Evolutionary conservation across 2,797 vertebrate genomes (phyloP).

Genomic region (Enteromius afrohamiltoni): DNA sequence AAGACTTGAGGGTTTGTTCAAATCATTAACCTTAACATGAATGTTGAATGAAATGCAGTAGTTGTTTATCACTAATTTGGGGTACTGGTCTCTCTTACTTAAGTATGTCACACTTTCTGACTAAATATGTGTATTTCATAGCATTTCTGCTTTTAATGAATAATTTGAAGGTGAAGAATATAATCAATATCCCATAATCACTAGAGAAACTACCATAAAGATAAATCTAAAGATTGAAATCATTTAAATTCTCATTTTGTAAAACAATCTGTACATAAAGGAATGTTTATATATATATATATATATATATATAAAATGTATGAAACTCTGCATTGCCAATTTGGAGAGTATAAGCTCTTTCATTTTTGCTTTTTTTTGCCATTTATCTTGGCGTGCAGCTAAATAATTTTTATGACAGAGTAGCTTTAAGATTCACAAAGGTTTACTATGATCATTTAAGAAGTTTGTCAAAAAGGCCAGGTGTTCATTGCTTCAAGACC

Average conservation of each 20-base stretch:
- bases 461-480: too few species aligned
- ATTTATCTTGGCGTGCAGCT: background rate
- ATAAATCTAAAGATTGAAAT: too few species aligned
- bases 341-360: background rate
- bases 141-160: background rate
- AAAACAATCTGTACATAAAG: too few species aligned
- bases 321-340: too few species aligned
- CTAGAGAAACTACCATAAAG: background rate
- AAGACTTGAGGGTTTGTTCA: slow-evolving; percentile 30
- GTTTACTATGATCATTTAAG: background rate
- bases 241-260: too few species aligned
- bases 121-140: background rate
- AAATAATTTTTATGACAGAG: background rate
- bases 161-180: background rate
- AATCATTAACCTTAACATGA: background rate
- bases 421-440: background rate
- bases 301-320: too few species aligned
- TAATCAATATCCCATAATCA: background rate
- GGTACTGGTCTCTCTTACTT: background rate
- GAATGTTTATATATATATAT: too few species aligned
- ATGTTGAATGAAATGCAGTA: background rate
- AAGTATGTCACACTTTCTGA: background rate
- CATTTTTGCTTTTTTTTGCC: background rate
- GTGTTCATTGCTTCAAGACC: background rate
- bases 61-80: background rate